Evolutionary conservation across 2,888 invertebrate species (phyloP).

Genomic region (Cordilura impudica): DNA sequence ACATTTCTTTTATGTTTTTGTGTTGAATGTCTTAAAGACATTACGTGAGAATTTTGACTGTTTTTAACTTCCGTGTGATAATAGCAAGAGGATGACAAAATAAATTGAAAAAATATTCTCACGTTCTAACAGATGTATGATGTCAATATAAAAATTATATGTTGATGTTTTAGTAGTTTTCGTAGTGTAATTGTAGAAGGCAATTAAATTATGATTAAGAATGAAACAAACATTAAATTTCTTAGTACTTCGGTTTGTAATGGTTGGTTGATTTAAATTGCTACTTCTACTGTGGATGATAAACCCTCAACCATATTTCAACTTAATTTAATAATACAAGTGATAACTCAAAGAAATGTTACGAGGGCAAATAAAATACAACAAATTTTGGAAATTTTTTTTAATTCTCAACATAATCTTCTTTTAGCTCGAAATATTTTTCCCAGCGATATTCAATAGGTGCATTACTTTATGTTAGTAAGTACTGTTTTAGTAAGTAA

Average conservation of each 20-base stretch:
- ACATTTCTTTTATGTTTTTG: slow-evolving; percentile 1
- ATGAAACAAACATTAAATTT: not conserved
- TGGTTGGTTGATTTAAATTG: not conserved
- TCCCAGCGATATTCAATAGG: too few relatives aligned
- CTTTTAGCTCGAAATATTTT: too few relatives aligned
- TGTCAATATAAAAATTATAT: not conserved
- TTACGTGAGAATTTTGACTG: slow-evolving; percentile 17
- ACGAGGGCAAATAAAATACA: too few relatives aligned
- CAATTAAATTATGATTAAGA: too few relatives aligned
- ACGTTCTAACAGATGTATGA: slow-evolving; percentile 55
- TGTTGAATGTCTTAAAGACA: not conserved
- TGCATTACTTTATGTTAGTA: too few relatives aligned
- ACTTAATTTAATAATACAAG: too few relatives aligned
- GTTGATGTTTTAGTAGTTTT: not conserved
- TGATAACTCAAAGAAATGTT: too few relatives aligned
- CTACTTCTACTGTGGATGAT: not conserved
- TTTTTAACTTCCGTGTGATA: slow-evolving; percentile 58
- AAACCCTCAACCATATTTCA: too few relatives aligned
- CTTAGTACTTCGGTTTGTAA: not conserved
- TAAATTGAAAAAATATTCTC: slow-evolving; percentile 43
- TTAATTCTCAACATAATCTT: too few relatives aligned
- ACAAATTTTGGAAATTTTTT: too few relatives aligned
- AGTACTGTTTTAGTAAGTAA: too few relatives aligned
- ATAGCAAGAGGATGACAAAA: slow-evolving; percentile 23
- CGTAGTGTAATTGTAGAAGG: not conserved